These are phyloP conservation scores for Cyclophora albipunctata DNA, from an alignment of 2,888 invertebrate genomes.

Conservation along the genomic window DNA sequence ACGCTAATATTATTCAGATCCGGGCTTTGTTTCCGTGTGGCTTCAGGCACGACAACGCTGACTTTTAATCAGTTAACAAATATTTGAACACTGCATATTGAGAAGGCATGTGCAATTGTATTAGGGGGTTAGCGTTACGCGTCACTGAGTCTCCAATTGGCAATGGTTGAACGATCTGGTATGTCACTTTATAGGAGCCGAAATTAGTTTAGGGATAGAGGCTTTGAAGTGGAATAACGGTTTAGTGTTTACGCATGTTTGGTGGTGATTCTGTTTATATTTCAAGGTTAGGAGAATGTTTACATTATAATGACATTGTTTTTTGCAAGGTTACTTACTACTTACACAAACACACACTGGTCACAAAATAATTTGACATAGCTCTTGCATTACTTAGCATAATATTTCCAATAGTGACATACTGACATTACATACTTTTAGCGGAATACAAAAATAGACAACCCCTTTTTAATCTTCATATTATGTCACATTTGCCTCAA, in stretches of 20 bases:
- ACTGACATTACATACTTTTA: too few relatives aligned
- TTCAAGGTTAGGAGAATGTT: too few relatives aligned
- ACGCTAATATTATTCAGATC: slow-evolving; percentile 67
- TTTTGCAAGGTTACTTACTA: too few relatives aligned
- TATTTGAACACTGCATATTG: slow-evolving; percentile 64
- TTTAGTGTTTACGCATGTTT: not conserved
- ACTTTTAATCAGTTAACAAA: slow-evolving; percentile 72
- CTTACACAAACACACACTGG: too few relatives aligned
- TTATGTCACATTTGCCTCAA: too few relatives aligned
- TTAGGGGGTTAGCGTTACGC: slow-evolving; percentile 49
- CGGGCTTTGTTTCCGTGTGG: slow-evolving; percentile 50
- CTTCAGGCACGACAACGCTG: slow-evolving; percentile 59
- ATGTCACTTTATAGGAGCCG: slow-evolving; percentile 47
- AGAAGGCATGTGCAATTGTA: slow-evolving; percentile 67
- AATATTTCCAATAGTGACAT: too few relatives aligned
- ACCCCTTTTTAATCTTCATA: too few relatives aligned
- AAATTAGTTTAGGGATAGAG: slow-evolving; percentile 16
- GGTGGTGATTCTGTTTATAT: not conserved
- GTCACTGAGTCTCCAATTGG: slow-evolving; percentile 39
- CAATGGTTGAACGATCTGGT: slow-evolving; percentile 35
- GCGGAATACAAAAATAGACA: too few relatives aligned
- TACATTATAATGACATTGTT: too few relatives aligned
- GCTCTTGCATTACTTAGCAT: too few relatives aligned
- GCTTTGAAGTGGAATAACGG: not conserved
- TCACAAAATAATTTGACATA: too few relatives aligned